Evolutionary conservation across 1,140 invertebrate genomes (phyloP), one percentile per base, ranked within the genome.

Genomic region (Stegodyphus mimosarum): DNA sequence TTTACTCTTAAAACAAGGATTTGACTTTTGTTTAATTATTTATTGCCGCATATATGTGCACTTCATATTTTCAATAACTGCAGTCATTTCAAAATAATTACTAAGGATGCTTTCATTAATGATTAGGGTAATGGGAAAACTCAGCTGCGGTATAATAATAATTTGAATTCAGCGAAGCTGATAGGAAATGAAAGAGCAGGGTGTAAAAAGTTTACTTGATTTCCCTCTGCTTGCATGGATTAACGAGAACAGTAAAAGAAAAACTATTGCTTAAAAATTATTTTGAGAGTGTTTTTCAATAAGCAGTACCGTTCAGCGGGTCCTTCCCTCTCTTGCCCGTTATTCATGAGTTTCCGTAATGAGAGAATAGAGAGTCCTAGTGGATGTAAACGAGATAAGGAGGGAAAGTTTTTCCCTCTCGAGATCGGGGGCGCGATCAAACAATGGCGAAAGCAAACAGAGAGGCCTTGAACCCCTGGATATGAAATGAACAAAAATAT

Each of bases 401-500:
- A 18, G 64, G 17, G 17, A 18, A 15, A 17, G 11, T 67, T 67
- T 67, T 67, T 6, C 70, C 55, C 52, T 60, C 50, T 51, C 52
- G 60, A 18, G 13, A 66, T 17, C 13, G 64, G 17, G 70, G 69
- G 79, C 53, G 67, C 33, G 49, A 74, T 53, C 52, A 51, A 83
- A 83, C 79, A 83, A 83, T 74, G 71, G 71, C 49, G 55, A 73
- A 49, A 17, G 79, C 63, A 83, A 83, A 83, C 79, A 73, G 51
- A 49, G 67, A 33, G 52, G 71, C 70, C 55, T 60, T 60, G 55
- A 60, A 17, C 64, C 17, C 64, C n/a, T 71, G 70, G 50, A 52
- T 83, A 83, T 74, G 71, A 83, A 83, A 83, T 83, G 79, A 83
- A 74, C 79, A 83, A 83, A 83, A 83, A 83, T 83, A 83, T 83